These are phyloP conservation scores for Spisula solida DNA, from an alignment of 2,888 invertebrate genomes.

Conservation along the genomic window DNA sequence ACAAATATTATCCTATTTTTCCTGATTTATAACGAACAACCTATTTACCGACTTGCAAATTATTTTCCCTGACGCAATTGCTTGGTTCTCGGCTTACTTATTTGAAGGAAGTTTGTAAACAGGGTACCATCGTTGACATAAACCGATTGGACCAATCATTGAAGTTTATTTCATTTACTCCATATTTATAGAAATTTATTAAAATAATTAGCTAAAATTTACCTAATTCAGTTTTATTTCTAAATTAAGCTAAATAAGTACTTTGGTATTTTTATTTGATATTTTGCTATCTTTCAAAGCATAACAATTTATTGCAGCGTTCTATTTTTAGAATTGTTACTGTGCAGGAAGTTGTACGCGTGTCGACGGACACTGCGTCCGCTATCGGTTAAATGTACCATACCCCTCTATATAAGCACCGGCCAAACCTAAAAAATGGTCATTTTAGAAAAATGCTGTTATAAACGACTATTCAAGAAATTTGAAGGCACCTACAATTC, in stretches of 20 bases:
- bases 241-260: neutral
- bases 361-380: no score
- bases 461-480: no score
- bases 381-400: no score
- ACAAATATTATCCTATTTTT: neutral
- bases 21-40: slow-evolving; percentile 26
- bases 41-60: slow-evolving; percentile 15
- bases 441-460: no score
- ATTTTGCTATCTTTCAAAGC: neutral
- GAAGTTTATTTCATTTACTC: slow-evolving; percentile 12
- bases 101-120: neutral
- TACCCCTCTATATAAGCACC: no score
- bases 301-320: neutral
- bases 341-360: neutral
- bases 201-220: neutral
- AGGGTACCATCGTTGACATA: slow-evolving; percentile 34
- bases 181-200: neutral
- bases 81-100: neutral
- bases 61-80: slow-evolving; percentile 42
- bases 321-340: neutral
- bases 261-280: neutral
- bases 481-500: no score
- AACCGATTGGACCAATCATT: slow-evolving; percentile 19
- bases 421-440: no score
- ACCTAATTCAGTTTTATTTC: neutral